Evolutionary conservation across 37 sponge, comb jelly and placozoan genomes (phyloP).

Genomic region (Spongia lamella): DNA sequence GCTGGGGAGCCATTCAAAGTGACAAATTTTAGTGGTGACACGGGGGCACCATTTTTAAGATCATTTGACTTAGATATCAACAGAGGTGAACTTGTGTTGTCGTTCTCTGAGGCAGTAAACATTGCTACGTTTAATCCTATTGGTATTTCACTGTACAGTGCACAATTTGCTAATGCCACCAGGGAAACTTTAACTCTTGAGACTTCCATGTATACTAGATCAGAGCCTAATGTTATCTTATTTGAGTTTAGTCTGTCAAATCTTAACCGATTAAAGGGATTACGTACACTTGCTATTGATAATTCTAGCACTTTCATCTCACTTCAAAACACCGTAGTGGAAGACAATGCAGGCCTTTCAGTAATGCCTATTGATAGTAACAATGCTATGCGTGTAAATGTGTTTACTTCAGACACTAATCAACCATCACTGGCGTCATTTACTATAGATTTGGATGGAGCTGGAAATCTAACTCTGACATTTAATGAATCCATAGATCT

Average conservation of each 20-base stretch:
- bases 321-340: constrained; percentile 25
- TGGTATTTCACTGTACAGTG: constrained; percentile 70
- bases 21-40: constrained; percentile 56
- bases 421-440: constrained; percentile 46
- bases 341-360: constrained; percentile 43
- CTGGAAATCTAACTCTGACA: constrained; percentile 46
- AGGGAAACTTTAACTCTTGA: constrained; percentile 28
- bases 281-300: constrained; percentile 42
- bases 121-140: constrained; percentile 28
- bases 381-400: constrained; percentile 22
- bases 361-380: constrained; percentile 20
- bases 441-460: constrained; percentile 63
- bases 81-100: constrained; percentile 53
- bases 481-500: constrained; percentile 80
- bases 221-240: constrained; percentile 32
- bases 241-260: constrained; percentile 47
- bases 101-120: constrained; percentile 82
- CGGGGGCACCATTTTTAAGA: constrained; percentile 49
- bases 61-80: constrained; percentile 67
- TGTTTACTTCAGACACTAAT: constrained; percentile 44
- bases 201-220: not conserved
- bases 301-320: constrained; percentile 62
- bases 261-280: constrained; percentile 63
- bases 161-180: not conserved
- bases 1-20: constrained; percentile 64